Base-by-base conservation (phyloP, 2,797 vertebrate genomes). In the Gallinago solitaria region DNA sequence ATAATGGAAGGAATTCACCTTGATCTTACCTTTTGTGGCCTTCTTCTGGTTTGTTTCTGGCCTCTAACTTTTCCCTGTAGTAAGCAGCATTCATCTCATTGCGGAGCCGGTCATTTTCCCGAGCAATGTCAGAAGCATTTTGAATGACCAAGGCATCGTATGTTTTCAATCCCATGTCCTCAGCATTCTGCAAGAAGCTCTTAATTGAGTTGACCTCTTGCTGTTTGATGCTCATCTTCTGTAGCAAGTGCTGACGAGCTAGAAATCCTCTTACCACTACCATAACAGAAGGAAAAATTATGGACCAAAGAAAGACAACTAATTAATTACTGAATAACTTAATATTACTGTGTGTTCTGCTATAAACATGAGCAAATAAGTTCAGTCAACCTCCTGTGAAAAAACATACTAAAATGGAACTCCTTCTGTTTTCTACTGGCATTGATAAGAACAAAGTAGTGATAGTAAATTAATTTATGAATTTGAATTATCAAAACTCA, bases 211-310 rank as follows among this genome's bases (percentile, higher is more conserved):
- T 95, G 84, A 98, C 97, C 61, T 99, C 98, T 95, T 98, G 98
- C 92, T 98, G 98, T 83, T 98, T 98, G 28, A 92, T 77, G 48
- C 43, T 98, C 87, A 98, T 97, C 93, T 97, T 98, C 93, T 96
- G 98, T 16, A 97, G 97, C 90, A 98, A 79, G 30, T 37, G 97
- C 87, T 98, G 98, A 68, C 99, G 98, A 68, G 98, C 99, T 84
- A 99, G 97, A 98, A 99, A 99, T 74, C 99, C 99, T 82, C 99
- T 98, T 60, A 99, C 80, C 95, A 99, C 99, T 99, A 90, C 86
- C 75, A 91, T 13, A 79, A 86, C 39, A 89, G 69, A 96, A 96
- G 9, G 91, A 86, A 82, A 89, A 95, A 89, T 27, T 5, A 51
- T 5, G 17, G 61, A 77, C 51, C 70, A 95, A 39, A 30, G 57